Conservation (phyloP, 2,888 invertebrate genomes). For the Stenoptilia bipunctidactyla region DNA sequence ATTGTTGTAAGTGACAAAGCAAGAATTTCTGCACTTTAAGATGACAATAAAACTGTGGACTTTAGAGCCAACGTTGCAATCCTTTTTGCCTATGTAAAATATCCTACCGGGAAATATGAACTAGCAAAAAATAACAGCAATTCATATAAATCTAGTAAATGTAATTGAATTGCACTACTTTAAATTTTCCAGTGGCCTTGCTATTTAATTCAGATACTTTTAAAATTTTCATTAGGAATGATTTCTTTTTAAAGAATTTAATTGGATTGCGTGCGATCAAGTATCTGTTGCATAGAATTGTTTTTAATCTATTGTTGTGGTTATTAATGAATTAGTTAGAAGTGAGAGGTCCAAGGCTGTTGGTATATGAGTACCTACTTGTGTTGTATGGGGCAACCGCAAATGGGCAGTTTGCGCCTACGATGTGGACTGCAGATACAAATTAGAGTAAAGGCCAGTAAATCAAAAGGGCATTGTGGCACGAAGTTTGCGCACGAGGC, state of each 20-base stretch:
- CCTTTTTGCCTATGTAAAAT: too few relatives aligned
- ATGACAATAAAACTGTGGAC: too few relatives aligned
- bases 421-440: conserved; percentile 40
- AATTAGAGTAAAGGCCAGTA: conserved; percentile 36
- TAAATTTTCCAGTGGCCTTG: too few relatives aligned
- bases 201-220: neutral
- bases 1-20: too few relatives aligned
- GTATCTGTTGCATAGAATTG: neutral
- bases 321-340: conserved; percentile 36
- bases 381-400: conserved; percentile 30
- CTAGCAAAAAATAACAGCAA: too few relatives aligned
- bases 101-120: too few relatives aligned
- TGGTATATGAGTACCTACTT: conserved; percentile 35
- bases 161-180: too few relatives aligned
- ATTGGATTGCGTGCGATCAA: conserved; percentile 22
- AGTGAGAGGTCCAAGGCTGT: conserved; percentile 49
- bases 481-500: conserved; percentile 20
- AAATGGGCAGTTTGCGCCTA: conserved; percentile 37
- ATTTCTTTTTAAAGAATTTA: conserved; percentile 10
- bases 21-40: too few relatives aligned
- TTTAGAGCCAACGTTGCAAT: too few relatives aligned
- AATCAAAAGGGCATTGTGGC: conserved; percentile 37
- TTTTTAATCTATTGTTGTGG: conserved; percentile 22
- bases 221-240: neutral
- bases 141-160: too few relatives aligned